These are phyloP conservation scores for Tipula lateralis DNA, from an alignment of 2,888 invertebrate species.

Conservation along the genomic window DNA sequence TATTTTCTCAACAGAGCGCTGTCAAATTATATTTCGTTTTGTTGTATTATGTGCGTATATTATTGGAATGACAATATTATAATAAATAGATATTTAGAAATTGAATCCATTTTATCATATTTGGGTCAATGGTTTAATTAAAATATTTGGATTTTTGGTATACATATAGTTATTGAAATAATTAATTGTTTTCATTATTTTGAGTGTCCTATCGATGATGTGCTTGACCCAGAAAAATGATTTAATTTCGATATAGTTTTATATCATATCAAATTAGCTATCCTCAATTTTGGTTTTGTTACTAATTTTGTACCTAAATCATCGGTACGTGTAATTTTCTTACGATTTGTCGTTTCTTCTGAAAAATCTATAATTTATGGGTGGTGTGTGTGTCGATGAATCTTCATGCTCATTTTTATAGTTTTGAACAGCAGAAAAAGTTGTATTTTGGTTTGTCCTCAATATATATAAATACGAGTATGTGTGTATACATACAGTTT, in stretches of 20 bases:
- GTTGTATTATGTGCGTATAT: not conserved
- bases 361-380: not conserved
- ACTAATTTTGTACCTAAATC: not conserved
- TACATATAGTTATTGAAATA: not conserved
- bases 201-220: not conserved
- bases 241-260: not conserved
- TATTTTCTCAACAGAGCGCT: not conserved
- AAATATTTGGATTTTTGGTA: not conserved
- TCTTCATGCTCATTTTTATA: not conserved
- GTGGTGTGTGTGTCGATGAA: not conserved
- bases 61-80: not conserved
- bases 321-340: not conserved
- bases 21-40: not conserved
- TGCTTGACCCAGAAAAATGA: not conserved
- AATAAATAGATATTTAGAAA: not conserved
- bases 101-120: conserved; percentile 2
- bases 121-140: conserved; percentile 19
- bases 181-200: not conserved
- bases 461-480: not conserved
- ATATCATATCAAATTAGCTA: not conserved
- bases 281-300: not conserved
- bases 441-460: not conserved
- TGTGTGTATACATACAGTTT: not conserved
- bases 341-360: not conserved
- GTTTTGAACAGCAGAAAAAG: not conserved